Percentiles rank a stretch among this genome's conserved stretches.
phyloP scores from a whole-genome alignment of 2,888 invertebrate genomes.

The Chrysolina oricalcia region DNA sequence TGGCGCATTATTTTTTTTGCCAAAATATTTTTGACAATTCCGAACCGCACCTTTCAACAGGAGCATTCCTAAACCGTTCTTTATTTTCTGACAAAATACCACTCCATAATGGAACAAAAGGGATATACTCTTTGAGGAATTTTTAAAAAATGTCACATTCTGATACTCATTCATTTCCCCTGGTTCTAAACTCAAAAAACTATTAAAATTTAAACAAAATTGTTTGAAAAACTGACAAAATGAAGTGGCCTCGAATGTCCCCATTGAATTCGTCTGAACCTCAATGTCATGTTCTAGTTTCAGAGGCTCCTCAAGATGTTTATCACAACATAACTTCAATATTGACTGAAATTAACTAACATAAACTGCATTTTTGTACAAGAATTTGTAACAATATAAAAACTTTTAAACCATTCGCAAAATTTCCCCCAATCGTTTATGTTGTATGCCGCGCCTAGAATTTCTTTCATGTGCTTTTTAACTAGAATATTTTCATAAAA shows the following conservation, averaged over 20 bases:
- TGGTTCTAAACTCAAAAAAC: not conserved
- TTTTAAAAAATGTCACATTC: conserved; percentile 9
- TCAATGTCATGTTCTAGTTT: too few species aligned
- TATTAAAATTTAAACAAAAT: not conserved
- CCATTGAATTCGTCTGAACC: too few species aligned
- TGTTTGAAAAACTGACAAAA: conserved; percentile 12
- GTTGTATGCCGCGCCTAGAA: conserved; percentile 24
- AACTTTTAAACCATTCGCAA: conserved; percentile 24
- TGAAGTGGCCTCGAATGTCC: too few species aligned
- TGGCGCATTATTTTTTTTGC: conserved; percentile 23
- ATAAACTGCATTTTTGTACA: conserved; percentile 12
- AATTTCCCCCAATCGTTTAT: conserved; percentile 27
- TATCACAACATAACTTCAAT: conserved; percentile 21
- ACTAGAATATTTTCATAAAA: conserved; percentile 8
- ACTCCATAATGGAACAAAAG: conserved; percentile 28
- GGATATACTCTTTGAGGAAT: conserved; percentile 7
- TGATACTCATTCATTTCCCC: not conserved
- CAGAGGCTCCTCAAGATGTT: too few species aligned
- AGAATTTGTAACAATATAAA: conserved; percentile 18
- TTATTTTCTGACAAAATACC: not conserved
- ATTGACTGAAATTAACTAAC: conserved; percentile 5
- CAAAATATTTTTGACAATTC: conserved; percentile 25
- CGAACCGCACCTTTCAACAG: conserved; percentile 34
- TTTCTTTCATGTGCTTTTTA: conserved; percentile 30
- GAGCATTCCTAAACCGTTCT: conserved; percentile 27